Conservation (phyloP, 2,113 vertebrate species). For the Oreocharis arfaki region DNA sequence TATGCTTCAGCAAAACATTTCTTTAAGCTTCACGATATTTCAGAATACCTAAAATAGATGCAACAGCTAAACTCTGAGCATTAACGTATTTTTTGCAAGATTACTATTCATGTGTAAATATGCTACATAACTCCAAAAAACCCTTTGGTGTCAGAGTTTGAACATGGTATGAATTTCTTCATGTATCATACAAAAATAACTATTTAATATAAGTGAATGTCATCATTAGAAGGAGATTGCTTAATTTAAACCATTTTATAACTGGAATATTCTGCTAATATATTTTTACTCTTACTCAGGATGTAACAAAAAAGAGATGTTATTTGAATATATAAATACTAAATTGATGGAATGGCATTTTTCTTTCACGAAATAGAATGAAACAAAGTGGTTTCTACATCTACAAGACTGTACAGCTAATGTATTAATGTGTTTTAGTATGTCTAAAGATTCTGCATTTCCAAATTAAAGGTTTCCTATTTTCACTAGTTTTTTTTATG, state of each 20-base stretch:
- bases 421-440: not conserved
- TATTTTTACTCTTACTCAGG: not conserved
- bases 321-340: not conserved
- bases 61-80: not conserved
- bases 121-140: not conserved
- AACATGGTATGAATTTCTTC: not conserved
- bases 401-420: not conserved
- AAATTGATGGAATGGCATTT: not conserved
- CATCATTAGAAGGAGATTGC: not conserved
- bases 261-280: not conserved
- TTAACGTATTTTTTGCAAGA: conserved; percentile 7
- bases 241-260: not conserved
- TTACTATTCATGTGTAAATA: conserved; percentile 2
- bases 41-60: not conserved
- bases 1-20: not conserved
- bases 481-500: not conserved
- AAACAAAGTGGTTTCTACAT: not conserved
- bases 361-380: conserved; percentile 8
- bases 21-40: not conserved
- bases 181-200: not conserved
- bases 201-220: not conserved
- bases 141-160: not conserved
- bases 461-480: not conserved
- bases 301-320: not conserved
- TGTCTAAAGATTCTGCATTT: not conserved